Evolutionary conservation across 2,888 invertebrate species (phyloP).

Genomic region (Amblyjoppa fuscipennis): DNA sequence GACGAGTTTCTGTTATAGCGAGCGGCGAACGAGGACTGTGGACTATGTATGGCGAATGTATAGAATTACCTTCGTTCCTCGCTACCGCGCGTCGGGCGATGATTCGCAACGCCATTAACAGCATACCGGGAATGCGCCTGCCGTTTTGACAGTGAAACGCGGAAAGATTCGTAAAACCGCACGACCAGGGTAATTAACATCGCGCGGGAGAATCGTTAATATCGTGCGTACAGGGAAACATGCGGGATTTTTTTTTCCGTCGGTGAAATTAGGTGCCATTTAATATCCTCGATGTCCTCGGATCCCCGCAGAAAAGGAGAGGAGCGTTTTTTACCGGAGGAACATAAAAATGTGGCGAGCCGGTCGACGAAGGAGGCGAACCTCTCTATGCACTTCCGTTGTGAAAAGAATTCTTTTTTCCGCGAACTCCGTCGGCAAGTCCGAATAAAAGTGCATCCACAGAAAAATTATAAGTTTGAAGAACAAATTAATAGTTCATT

Average conservation of each 20-base stretch:
- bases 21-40: background rate
- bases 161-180: conserved; percentile 55
- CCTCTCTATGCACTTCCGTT: conserved; percentile 19
- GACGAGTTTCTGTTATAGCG: background rate
- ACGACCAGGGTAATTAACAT: conserved; percentile 63
- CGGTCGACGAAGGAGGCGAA: conserved; percentile 43
- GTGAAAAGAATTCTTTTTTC: conserved; percentile 16
- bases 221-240: conserved; percentile 46
- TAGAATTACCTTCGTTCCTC: background rate
- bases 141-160: conserved; percentile 38
- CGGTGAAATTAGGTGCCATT: conserved; percentile 75
- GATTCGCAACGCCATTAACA: conserved; percentile 69
- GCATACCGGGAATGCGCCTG: conserved; percentile 60
- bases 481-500: too few relatives aligned
- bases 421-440: too few relatives aligned
- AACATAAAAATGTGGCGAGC: conserved; percentile 50
- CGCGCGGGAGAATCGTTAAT: conserved; percentile 50
- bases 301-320: conserved; percentile 56
- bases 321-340: background rate
- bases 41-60: background rate
- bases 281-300: conserved; percentile 75
- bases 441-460: too few relatives aligned
- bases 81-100: conserved; percentile 17
- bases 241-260: conserved; percentile 46
- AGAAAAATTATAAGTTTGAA: too few relatives aligned